Base-by-base conservation (phyloP, 2,113 vertebrate species). In the Platichthys flesus region DNA sequence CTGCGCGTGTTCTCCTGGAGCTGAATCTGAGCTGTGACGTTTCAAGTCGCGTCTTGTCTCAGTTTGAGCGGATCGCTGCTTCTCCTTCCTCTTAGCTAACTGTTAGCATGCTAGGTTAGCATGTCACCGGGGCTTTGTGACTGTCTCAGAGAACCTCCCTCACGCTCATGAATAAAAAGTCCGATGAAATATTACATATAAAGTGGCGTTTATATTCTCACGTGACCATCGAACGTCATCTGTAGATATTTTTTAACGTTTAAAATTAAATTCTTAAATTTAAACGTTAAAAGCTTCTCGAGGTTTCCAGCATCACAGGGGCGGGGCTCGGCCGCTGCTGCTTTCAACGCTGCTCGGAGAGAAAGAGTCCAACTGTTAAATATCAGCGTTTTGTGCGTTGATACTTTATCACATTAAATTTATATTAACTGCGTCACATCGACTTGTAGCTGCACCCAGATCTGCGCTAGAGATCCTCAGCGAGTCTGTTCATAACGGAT, bases 221-320 rank as follows among this genome's bases (percentile, higher is more conserved):
- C 4, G 20, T 6, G 9, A 13, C 6, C 9, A 3, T 13, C 16
- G 3, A 10, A 28, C 16, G 18, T 12, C 0, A n/a, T 16, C 5
- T 18, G 18, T 42, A 12, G 1, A 7, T 4, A 1, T 12, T 2
- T 13, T 77, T 45, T 47, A 0, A n/a, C 15, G 1, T 15, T 42
- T 57, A 0, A 15, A 0, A 5, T 13, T 18, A 35, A 35, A 60
- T 66, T 13, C 5, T 15, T 23, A 5, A 56, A 55, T 57, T 35
- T 18, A 1, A 18, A 4, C 15, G 13, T 6, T 56, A 1, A 47
- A 91, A 90, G 75, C 75, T 93, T 94, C 93, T 93, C 90, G 93
- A 45, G 73, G 89, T 74, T 94, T 93, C 91, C 23, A 59, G 71
- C 73, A 82, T 71, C 47, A 72, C 56, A 37, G 59, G 76, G 83